Evolutionary conservation across 2,888 invertebrate genomes (phyloP).

Genomic region (Opisthograptis luteolata): DNA sequence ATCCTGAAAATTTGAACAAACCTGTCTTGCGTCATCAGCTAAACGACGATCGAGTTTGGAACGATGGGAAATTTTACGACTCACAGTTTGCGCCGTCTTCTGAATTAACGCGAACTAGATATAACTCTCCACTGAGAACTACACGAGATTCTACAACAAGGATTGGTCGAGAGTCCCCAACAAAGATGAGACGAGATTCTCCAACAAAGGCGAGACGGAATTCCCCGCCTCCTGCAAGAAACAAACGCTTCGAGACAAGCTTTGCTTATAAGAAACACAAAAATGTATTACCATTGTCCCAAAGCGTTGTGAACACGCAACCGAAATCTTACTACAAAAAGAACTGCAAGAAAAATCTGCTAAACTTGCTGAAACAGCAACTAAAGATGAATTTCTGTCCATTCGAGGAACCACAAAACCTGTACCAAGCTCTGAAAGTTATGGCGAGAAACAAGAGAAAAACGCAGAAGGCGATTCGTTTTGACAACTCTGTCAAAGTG

Average conservation of each 20-base stretch:
- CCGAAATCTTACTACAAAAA: constrained; percentile 32
- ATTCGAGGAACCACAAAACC: constrained; percentile 55
- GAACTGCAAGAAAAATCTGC: constrained; percentile 46
- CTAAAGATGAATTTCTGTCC: constrained; percentile 41
- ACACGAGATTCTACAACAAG: no score
- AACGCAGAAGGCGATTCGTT: constrained; percentile 33
- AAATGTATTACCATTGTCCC: constrained; percentile 17
- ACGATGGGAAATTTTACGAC: not conserved
- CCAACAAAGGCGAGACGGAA: no score
- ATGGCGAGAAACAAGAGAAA: constrained; percentile 57
- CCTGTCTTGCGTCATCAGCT: no score
- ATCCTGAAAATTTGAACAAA: constrained; percentile 9
- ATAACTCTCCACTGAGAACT: no score
- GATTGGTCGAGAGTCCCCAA: no score
- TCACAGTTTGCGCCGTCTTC: no score
- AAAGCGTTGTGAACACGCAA: constrained; percentile 19
- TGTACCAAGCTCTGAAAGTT: constrained; percentile 60
- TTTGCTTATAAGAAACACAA: constrained; percentile 34
- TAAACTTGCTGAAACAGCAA: constrained; percentile 57
- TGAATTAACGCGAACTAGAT: no score
- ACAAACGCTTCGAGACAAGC: constrained; percentile 22
- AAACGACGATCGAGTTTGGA: not conserved
- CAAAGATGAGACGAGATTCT: no score
- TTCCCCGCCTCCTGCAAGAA: not conserved
- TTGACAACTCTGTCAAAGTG: constrained; percentile 15